Conservation (phyloP, 2,888 invertebrate species). For the Fragum sueziense region DNA sequence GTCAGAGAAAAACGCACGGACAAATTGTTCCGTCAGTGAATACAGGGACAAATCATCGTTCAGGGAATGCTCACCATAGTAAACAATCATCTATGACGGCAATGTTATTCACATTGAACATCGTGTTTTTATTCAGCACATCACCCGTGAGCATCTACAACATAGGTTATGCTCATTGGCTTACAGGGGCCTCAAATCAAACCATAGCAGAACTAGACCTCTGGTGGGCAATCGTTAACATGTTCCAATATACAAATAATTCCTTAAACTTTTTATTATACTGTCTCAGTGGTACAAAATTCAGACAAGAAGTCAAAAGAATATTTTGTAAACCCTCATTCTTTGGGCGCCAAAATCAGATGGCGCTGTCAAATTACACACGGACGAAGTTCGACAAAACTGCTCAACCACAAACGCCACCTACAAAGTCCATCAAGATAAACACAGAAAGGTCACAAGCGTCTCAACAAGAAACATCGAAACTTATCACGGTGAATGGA, state of each 20-base stretch:
- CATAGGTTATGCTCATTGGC: constrained; percentile 62
- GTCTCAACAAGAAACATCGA: neutral
- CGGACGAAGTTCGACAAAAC: constrained; percentile 30
- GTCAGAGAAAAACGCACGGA: constrained; percentile 43
- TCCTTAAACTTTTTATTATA: constrained; percentile 73
- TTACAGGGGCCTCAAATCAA: constrained; percentile 9
- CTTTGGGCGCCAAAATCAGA: constrained; percentile 3
- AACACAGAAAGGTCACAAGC: neutral
- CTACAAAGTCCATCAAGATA: neutral
- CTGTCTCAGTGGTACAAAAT: constrained; percentile 72
- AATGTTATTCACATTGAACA: constrained; percentile 69
- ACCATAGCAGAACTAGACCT: constrained; percentile 45
- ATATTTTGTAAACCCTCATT: constrained; percentile 27
- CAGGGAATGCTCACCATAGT: neutral
- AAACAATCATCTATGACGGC: constrained; percentile 70
- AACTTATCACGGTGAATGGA: neutral
- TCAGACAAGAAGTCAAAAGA: constrained; percentile 66
- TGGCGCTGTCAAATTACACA: constrained; percentile 21
- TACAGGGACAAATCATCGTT: neutral
- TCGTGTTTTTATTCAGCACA: constrained; percentile 69
- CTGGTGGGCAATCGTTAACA: constrained; percentile 67
- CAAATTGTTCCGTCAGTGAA: constrained; percentile 20
- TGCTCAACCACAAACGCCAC: neutral
- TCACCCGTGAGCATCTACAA: constrained; percentile 68
- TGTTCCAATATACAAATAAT: constrained; percentile 74